Evolutionary conservation across 2,797 vertebrate genomes (phyloP).

Genomic region (Scolopax bukidnonensis): DNA sequence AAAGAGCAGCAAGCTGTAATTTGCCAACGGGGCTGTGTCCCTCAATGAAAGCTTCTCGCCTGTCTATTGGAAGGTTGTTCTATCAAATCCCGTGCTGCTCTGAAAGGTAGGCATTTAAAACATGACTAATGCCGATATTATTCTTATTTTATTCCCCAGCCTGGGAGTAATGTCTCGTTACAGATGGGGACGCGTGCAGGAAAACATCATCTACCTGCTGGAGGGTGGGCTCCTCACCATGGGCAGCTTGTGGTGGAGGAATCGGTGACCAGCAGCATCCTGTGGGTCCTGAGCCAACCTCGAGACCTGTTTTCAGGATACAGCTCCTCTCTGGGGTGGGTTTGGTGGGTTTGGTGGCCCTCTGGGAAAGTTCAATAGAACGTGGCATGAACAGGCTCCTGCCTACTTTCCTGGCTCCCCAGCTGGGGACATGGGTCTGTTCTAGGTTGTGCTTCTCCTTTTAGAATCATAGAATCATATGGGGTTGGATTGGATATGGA

Average conservation of each 20-base stretch:
- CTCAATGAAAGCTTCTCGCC: constrained; percentile 66
- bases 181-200: constrained; percentile 39
- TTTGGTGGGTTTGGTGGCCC: background rate
- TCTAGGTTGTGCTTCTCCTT: background rate
- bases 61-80: constrained; percentile 57
- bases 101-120: constrained; percentile 59
- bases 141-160: constrained; percentile 55
- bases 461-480: too few species aligned
- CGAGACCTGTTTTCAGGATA: background rate
- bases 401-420: background rate
- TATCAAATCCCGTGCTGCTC: constrained; percentile 55
- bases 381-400: background rate
- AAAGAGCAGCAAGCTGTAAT: constrained; percentile 30
- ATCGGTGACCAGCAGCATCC: background rate
- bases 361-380: background rate
- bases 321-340: background rate
- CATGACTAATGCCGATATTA: constrained; percentile 62
- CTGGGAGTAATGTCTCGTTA: constrained; percentile 64
- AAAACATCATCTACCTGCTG: constrained; percentile 59
- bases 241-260: background rate
- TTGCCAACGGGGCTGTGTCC: constrained; percentile 15
- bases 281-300: background rate
- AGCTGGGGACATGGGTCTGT: background rate
- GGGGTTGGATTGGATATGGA: too few species aligned
- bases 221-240: constrained; percentile 41